Evolutionary conservation across 2,797 vertebrate genomes (phyloP).

Genomic region (Sebastes cheni): DNA sequence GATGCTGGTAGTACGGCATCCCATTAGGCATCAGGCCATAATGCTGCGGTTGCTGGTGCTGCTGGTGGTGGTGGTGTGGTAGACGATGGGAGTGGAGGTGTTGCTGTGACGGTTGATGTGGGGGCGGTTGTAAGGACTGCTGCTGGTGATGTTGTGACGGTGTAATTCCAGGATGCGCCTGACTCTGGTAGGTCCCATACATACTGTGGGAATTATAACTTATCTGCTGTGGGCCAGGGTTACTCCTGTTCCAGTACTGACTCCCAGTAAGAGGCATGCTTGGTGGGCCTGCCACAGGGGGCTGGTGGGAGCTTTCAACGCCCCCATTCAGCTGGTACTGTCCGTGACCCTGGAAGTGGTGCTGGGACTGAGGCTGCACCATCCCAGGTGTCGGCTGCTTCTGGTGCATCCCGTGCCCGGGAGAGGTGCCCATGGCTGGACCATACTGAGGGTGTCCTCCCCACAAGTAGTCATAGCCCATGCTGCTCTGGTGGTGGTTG

Average conservation of each 20-base stretch:
- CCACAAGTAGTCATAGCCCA: constrained; percentile 95
- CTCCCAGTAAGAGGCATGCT: constrained; percentile 82
- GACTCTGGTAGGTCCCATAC: constrained; percentile 86
- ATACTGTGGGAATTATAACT: constrained; percentile 80
- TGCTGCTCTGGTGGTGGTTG: constrained; percentile 86
- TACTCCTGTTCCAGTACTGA: constrained; percentile 91
- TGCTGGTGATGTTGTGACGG: constrained; percentile 81
- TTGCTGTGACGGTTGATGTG: constrained; percentile 75
- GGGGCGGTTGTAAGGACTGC: constrained; percentile 72
- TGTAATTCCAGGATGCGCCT: constrained; percentile 80
- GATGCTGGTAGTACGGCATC: constrained; percentile 84
- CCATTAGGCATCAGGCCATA: constrained; percentile 84
- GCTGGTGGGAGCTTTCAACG: constrained; percentile 82
- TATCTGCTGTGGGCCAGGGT: constrained; percentile 84
- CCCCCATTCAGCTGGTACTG: constrained; percentile 91
- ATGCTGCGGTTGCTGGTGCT: constrained; percentile 81
- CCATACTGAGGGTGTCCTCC: constrained; percentile 87
- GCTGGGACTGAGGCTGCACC: constrained; percentile 82
- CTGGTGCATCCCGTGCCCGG: constrained; percentile 83
- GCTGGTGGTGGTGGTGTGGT: constrained; percentile 76
- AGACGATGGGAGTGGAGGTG: constrained; percentile 76
- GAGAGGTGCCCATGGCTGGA: constrained; percentile 75
- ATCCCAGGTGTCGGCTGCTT: constrained; percentile 86
- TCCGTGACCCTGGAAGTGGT: constrained; percentile 86
- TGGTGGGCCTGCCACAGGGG: constrained; percentile 81